phyloP scores from a whole-genome alignment of 2,888 invertebrate species.

The Phoronis australis region DNA sequence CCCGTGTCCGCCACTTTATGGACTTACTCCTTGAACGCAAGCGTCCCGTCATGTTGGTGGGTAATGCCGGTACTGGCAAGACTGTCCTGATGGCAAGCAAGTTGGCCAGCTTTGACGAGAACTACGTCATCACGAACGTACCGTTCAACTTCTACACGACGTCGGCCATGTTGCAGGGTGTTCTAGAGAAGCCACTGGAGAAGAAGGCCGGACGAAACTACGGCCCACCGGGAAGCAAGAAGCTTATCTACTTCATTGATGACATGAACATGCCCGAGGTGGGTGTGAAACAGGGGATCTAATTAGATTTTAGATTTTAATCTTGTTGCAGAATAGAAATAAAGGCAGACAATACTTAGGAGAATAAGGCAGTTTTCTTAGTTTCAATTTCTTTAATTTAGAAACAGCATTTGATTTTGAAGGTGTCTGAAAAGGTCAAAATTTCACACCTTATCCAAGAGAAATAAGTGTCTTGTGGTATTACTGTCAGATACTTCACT shows the following conservation, averaged over 20 bases:
- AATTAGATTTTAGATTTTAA: neutral
- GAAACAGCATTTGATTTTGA: no score
- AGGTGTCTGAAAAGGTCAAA: no score
- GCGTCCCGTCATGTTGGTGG: constrained; percentile 91
- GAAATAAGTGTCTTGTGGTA: no score
- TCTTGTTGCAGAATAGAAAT: neutral
- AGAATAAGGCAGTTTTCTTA: neutral
- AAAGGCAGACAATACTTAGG: neutral
- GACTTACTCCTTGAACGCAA: constrained; percentile 82
- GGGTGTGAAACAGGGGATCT: constrained; percentile 34
- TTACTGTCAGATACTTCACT: no score
- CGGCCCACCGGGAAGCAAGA: constrained; percentile 91
- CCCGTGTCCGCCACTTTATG: constrained; percentile 80
- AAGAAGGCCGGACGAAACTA: constrained; percentile 95
- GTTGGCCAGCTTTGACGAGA: constrained; percentile 70
- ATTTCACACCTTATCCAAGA: no score
- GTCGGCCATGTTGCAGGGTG: constrained; percentile 64
- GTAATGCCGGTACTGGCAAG: constrained; percentile 89
- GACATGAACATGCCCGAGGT: constrained; percentile 99
- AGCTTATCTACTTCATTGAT: constrained; percentile 89
- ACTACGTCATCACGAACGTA: constrained; percentile 80
- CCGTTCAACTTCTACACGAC: constrained; percentile 96
- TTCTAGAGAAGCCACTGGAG: constrained; percentile 88
- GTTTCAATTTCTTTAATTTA: neutral
- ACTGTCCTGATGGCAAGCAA: constrained; percentile 87